These are phyloP conservation scores for Trachelus iudaicus DNA, from an alignment of 2,888 invertebrate genomes.

Conservation along the genomic window DNA sequence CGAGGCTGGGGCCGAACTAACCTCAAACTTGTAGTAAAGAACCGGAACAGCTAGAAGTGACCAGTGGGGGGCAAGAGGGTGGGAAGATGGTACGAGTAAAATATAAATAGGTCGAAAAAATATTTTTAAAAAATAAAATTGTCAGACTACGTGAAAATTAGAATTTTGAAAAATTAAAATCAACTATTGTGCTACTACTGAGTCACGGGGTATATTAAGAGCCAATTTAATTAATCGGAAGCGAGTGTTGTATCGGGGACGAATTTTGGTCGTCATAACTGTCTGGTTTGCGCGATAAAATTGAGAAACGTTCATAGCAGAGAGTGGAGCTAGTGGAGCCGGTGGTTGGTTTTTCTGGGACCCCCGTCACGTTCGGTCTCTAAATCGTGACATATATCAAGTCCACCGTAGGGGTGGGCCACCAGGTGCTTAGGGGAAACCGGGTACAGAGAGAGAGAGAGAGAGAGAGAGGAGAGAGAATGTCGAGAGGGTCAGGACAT, in stretches of 20 bases:
- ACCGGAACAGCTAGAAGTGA: not conserved
- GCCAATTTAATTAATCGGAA: conserved; percentile 38
- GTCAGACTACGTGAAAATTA: too few relatives aligned
- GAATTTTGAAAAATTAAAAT: too few relatives aligned
- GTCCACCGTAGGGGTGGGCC: conserved; percentile 39
- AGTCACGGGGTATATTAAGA: too few relatives aligned
- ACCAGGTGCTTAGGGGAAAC: conserved; percentile 35
- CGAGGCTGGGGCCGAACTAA: not conserved
- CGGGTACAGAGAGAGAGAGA: not conserved
- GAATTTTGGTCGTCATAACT: conserved; percentile 58
- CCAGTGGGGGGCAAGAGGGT: not conserved
- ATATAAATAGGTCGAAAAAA: not conserved
- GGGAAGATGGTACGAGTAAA: not conserved
- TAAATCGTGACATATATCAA: conserved; percentile 48
- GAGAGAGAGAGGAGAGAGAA: not conserved
- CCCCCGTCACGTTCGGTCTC: conserved; percentile 37
- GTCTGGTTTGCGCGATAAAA: conserved; percentile 55
- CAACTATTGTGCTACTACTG: too few relatives aligned
- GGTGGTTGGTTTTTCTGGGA: not conserved
- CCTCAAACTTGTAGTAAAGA: not conserved
- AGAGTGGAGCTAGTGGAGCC: not conserved
- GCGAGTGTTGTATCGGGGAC: conserved; percentile 39
- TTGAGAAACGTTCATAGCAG: conserved; percentile 24
- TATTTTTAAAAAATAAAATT: too few relatives aligned
- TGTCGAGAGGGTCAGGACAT: not conserved